phyloP scores from a whole-genome alignment of 2,797 vertebrate genomes.

The Ctenosaura bakeri region DNA sequence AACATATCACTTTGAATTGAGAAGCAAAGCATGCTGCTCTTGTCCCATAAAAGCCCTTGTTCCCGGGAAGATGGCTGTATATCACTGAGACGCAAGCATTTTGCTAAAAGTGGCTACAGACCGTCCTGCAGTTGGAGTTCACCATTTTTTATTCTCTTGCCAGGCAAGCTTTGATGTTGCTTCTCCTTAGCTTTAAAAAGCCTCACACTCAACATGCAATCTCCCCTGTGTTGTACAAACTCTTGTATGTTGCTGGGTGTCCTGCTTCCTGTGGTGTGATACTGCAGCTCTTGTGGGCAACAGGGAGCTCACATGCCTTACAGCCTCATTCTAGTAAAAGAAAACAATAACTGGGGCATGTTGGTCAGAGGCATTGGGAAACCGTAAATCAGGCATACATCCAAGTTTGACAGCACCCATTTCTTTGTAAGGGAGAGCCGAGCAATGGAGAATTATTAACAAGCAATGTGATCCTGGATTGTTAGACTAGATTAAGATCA shows the following conservation, averaged over 20 bases:
- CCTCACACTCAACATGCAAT: not conserved
- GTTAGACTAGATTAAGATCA: not conserved
- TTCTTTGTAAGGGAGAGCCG: not conserved
- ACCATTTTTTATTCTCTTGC: not conserved
- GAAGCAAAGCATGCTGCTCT: not conserved
- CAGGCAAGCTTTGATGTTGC: not conserved
- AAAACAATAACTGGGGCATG: slow-evolving; percentile 1
- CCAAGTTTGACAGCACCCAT: not conserved
- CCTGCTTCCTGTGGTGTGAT: not conserved
- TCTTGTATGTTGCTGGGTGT: not conserved
- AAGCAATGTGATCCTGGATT: not conserved
- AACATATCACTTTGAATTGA: not conserved
- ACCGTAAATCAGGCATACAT: not conserved
- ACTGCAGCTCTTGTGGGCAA: not conserved
- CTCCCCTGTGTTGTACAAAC: not conserved
- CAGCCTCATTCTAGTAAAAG: slow-evolving; percentile 18
- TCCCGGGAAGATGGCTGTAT: not conserved
- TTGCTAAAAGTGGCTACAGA: slow-evolving; percentile 22
- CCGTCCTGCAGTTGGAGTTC: not conserved
- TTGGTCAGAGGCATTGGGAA: not conserved
- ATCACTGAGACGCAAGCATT: not conserved
- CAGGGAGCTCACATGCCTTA: not conserved
- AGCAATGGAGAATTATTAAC: not conserved
- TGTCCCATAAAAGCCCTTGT: not conserved
- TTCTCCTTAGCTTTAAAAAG: slow-evolving; percentile 12